These are phyloP conservation scores for Lymantria monacha DNA, from an alignment of 2,888 invertebrate genomes.

Conservation along the genomic window DNA sequence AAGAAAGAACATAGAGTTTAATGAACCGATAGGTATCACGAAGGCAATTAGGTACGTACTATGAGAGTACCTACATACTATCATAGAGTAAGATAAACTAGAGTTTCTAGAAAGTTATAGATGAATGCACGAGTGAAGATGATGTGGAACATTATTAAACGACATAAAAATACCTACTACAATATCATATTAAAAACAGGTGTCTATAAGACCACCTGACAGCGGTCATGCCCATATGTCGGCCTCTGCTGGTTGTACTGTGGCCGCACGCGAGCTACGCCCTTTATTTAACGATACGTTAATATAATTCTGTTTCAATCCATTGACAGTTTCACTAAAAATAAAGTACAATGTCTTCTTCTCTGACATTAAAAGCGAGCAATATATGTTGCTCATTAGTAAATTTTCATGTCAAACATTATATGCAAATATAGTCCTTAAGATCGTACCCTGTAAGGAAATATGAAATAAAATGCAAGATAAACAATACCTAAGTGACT, in stretches of 20 bases:
- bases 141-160: conserved; percentile 1
- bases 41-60: too few species aligned
- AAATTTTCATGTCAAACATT: background rate
- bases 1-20: too few species aligned
- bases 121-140: too few species aligned
- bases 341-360: background rate
- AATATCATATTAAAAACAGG: conserved; percentile 59
- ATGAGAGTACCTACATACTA: too few species aligned
- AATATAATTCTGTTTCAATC: conserved; percentile 3
- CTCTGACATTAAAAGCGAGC: conserved; percentile 9
- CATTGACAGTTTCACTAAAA: conserved; percentile 9
- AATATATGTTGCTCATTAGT: conserved; percentile 8
- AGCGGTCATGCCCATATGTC: conserved; percentile 74
- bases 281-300: conserved; percentile 19
- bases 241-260: conserved; percentile 35
- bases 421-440: conserved; percentile 20
- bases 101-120: too few species aligned
- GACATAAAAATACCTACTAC: conserved; percentile 13
- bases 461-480: conserved; percentile 31
- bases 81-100: too few species aligned
- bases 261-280: conserved; percentile 56
- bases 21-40: too few species aligned
- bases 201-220: conserved; percentile 70
- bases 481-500: conserved; percentile 40
- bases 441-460: conserved; percentile 7